These are phyloP conservation scores for Agelaius phoeniceus DNA, from an alignment of 2,113 vertebrate species.

Conservation along the genomic window DNA sequence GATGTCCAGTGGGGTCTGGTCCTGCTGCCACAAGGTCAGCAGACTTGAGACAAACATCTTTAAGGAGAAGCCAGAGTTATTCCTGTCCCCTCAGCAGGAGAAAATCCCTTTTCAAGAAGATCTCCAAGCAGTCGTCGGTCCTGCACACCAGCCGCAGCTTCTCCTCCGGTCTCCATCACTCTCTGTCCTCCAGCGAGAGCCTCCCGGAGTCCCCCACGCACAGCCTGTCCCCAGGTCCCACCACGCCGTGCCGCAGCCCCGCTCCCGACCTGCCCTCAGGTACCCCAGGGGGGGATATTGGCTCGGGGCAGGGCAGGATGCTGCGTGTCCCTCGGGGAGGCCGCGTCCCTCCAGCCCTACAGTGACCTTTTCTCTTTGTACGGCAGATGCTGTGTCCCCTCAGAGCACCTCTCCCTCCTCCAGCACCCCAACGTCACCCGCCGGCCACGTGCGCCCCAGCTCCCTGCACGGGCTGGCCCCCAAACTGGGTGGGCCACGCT, in stretches of 20 bases:
- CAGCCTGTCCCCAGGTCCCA: constrained; percentile 90
- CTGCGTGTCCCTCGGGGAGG: not conserved
- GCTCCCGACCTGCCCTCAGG: constrained; percentile 84
- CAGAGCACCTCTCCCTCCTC: constrained; percentile 90
- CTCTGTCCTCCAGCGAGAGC: constrained; percentile 94
- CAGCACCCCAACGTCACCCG: constrained; percentile 92
- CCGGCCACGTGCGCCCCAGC: constrained; percentile 90
- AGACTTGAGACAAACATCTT: not conserved
- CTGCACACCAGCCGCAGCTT: constrained; percentile 94
- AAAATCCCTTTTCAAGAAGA: constrained; percentile 89
- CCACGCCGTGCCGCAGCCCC: constrained; percentile 86
- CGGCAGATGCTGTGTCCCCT: constrained; percentile 83
- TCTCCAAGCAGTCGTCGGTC: constrained; percentile 88
- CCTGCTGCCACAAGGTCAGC: not conserved
- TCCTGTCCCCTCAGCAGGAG: constrained; percentile 68
- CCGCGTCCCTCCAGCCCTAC: not conserved
- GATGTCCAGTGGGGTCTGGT: rapidly evolving
- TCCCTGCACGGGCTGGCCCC: constrained; percentile 91
- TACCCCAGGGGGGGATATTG: not conserved
- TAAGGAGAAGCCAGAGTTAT: not conserved
- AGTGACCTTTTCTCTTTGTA: constrained; percentile 22
- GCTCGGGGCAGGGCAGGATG: not conserved
- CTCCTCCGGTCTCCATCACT: constrained; percentile 94
- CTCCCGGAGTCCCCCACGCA: constrained; percentile 95
- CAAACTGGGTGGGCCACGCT: constrained; percentile 87